Base-by-base conservation (phyloP, 2,113 vertebrate species). In the Mirza zaza region DNA sequence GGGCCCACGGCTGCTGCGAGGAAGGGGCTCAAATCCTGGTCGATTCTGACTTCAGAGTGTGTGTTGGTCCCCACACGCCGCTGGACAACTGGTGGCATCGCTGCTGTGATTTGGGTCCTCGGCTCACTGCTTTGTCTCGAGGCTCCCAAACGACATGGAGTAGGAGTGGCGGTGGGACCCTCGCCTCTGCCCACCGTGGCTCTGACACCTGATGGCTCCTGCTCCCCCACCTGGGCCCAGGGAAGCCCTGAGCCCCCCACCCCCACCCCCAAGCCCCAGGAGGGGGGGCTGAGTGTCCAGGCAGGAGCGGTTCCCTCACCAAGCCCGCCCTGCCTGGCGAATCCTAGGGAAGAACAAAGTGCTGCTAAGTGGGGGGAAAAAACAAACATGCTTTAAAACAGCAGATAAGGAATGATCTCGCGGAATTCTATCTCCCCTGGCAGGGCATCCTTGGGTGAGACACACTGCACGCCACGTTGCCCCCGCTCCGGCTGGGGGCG, bases 51-150 rank as follows among this genome's bases (percentile, higher is more conserved):
- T 68, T 55, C 63, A 20, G 8, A 91, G 39, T 65, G 63, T 59
- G 55, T 0, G 8, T 8, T 17, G 2, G 0, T 65, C 23, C 75
- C 36, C 42, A 55, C 12, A n/a, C 3, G 34, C 50, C 39, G 29
- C 45, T 15, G 21, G 13, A 25, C 29, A 45, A 81, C 11, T 1
- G 8, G 77, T 0, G 7, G 15, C 0, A 23, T 0, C 0, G 32
- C 1, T 14, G 68, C 4, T 59, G 8, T 3, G 9, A n/a, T 0
- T 4, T 2, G 27, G 29, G 11, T 36, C 50, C 83, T 29, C 2
- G 15, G 52, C 32, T 36, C 39, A 71, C 20, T 0, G 27, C 45
- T 36, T 23, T 18, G 39, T 48, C 52, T 15, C 15, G 3, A 70
- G 71, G 25, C 15, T 65, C 91, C 61, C 45, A 9, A 34, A 45